Percentiles rank a stretch among this genome's conserved stretches.
phyloP scores from a whole-genome alignment of 64 coral and sea anemone genomes.

The Porites australiensis region DNA sequence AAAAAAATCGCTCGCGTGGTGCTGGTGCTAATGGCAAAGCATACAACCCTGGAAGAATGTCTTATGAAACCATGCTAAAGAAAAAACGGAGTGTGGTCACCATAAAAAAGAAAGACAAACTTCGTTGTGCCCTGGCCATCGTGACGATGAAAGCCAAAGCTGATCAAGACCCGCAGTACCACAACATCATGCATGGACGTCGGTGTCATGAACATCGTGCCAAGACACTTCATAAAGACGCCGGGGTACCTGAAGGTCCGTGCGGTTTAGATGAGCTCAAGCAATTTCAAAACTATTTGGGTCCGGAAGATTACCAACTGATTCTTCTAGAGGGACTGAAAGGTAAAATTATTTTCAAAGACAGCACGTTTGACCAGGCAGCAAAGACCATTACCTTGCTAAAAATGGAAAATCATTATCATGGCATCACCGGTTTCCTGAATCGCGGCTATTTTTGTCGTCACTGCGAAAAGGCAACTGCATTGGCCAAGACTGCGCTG shows the following conservation, averaged over 20 bases:
- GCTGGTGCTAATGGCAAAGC: too few species aligned
- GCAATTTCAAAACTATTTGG: neutral
- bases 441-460: neutral
- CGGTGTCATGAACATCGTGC: neutral
- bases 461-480: neutral
- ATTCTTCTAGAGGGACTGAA: neutral
- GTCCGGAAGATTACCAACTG: neutral
- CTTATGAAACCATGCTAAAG: too few species aligned
- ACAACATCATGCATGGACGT: neutral
- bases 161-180: neutral
- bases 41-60: conserved; percentile 35
- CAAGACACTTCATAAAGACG: neutral
- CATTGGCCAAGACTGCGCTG: neutral
- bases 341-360: neutral
- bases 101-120: conserved; percentile 31
- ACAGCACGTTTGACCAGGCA: neutral
- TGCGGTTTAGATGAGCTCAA: conserved; percentile 22
- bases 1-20: too few species aligned
- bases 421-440: conserved; percentile 28
- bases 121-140: conserved; percentile 18
- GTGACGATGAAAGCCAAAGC: neutral
- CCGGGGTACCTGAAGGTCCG: neutral
- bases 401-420: conserved; percentile 4
- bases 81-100: neutral
- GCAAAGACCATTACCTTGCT: conserved; percentile 21